Percentiles rank a stretch among this genome's conserved stretches.
Conservation (phyloP, 2,888 invertebrate species). For the Panopea generosa region DNA sequence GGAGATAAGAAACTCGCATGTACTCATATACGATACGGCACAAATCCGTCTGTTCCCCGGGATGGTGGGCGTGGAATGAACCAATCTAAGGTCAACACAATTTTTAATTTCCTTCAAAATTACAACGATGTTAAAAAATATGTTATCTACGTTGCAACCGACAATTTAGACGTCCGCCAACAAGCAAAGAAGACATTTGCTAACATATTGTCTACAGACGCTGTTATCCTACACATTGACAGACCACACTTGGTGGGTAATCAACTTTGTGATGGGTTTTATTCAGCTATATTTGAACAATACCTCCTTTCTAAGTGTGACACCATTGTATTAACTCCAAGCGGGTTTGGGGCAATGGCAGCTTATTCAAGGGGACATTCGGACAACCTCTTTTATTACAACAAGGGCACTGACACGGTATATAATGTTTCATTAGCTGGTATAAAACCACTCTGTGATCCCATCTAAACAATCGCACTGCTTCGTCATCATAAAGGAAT, state of each 20-base stretch:
- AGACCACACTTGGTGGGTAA: background rate
- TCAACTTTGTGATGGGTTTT: slow-evolving; percentile 26
- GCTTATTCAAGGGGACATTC: slow-evolving; percentile 28
- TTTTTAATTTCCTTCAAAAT: slow-evolving; percentile 19
- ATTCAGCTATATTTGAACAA: slow-evolving; percentile 34
- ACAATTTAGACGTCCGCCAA: slow-evolving; percentile 26
- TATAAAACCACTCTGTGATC: background rate
- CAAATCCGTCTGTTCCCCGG: slow-evolving; percentile 36
- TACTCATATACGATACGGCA: slow-evolving; percentile 44
- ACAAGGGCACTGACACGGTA: background rate
- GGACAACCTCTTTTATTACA: slow-evolving; percentile 20
- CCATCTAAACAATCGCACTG: too few relatives aligned
- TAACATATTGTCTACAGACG: slow-evolving; percentile 2
- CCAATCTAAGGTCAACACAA: slow-evolving; percentile 15
- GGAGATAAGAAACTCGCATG: slow-evolving; percentile 21
- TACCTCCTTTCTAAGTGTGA: slow-evolving; percentile 38
- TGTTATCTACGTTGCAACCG: slow-evolving; percentile 39
- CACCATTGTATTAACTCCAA: slow-evolving; percentile 30
- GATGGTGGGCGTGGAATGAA: slow-evolving; percentile 11
- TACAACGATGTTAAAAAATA: slow-evolving; percentile 17
- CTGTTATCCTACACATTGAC: slow-evolving; percentile 40
- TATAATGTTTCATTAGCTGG: slow-evolving; percentile 5
- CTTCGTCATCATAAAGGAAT: too few relatives aligned
- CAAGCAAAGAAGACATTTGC: background rate
- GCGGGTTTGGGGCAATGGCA: slow-evolving; percentile 42